Evolutionary conservation across 2,888 invertebrate species (phyloP).

Genomic region (Scaptodrosophila latifasciaeformis): DNA sequence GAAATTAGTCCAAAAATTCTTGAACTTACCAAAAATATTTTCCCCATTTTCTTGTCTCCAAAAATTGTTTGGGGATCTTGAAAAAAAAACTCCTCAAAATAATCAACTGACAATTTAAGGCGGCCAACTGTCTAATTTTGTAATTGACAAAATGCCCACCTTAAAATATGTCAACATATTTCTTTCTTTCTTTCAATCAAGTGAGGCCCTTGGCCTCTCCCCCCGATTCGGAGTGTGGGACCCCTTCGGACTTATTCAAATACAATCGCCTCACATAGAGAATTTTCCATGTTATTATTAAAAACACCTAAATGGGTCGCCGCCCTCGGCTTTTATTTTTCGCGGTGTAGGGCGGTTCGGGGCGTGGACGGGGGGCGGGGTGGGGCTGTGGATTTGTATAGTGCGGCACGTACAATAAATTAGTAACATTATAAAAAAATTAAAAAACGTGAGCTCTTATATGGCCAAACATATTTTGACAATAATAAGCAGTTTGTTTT

Average conservation of each 20-base stretch:
- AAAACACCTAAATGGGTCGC: constrained; percentile 63
- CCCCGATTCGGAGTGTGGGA: background rate
- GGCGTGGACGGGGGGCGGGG: background rate
- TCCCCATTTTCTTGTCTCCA: no score
- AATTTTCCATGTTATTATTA: constrained; percentile 52
- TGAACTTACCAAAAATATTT: no score
- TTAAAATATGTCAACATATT: constrained; percentile 16
- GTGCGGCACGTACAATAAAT: constrained; percentile 65
- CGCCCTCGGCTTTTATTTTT: no score
- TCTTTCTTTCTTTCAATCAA: no score
- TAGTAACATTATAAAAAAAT: constrained; percentile 65
- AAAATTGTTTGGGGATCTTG: no score
- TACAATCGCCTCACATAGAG: background rate
- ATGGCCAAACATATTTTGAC: constrained; percentile 46
- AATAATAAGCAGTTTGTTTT: constrained; percentile 47
- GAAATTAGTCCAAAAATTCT: no score
- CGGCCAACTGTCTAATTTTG: constrained; percentile 30
- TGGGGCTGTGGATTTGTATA: constrained; percentile 42
- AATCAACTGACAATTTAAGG: no score
- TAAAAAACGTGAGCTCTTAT: constrained; percentile 60
- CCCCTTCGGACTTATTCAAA: no score
- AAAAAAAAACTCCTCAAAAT: no score
- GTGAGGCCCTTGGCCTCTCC: background rate
- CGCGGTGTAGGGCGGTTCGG: background rate
- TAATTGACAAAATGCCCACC: constrained; percentile 42